Conservation (phyloP, 2,888 invertebrate genomes). For the Andricus quercusramuli region DNA sequence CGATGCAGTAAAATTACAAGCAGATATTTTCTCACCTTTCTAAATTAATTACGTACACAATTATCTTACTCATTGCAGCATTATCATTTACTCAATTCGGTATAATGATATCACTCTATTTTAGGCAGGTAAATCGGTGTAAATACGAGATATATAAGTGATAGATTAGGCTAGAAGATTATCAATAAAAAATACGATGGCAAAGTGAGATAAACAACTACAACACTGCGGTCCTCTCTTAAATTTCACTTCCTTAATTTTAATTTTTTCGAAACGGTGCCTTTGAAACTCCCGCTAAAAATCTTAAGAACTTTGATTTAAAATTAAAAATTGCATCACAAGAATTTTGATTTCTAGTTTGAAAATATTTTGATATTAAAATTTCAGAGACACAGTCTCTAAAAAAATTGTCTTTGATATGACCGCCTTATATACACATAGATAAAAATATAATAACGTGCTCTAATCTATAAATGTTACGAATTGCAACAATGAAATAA, state of each 20-base stretch:
- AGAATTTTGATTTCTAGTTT: neutral
- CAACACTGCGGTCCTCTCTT: neutral
- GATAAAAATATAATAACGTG: conserved; percentile 33
- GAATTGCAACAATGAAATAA: conserved; percentile 17
- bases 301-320: neutral
- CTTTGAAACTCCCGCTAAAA: neutral
- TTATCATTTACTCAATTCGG: conserved; percentile 21
- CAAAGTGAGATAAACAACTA: neutral
- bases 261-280: neutral
- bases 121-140: conserved; percentile 10
- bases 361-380: neutral
- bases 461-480: conserved; percentile 33
- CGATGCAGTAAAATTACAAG: conserved; percentile 16
- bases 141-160: conserved; percentile 3
- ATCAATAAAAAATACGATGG: conserved; percentile 2
- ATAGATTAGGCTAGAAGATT: conserved; percentile 13
- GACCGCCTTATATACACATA: conserved; percentile 13
- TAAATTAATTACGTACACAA: conserved; percentile 17
- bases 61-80: conserved; percentile 39
- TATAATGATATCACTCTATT: conserved; percentile 33
- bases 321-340: neutral
- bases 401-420: neutral
- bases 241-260: neutral
- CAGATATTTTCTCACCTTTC: conserved; percentile 25
- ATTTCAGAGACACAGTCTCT: neutral